Conservation (phyloP, 2,113 vertebrate species). For the Cisticola juncidis region DNA sequence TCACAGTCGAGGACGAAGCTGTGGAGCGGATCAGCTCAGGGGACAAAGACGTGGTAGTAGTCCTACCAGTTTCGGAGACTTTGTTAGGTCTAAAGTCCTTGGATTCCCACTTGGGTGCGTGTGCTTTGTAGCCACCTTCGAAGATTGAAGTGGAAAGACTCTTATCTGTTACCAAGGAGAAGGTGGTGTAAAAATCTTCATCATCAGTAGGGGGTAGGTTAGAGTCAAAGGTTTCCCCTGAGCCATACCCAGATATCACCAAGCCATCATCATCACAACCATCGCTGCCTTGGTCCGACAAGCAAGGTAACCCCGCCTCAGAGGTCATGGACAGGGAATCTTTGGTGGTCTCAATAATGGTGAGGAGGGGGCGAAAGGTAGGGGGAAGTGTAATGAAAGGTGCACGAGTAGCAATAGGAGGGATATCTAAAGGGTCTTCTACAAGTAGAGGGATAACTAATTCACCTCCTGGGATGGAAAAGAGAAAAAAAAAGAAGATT, state of each 20-base stretch:
- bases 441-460: slow-evolving; percentile 96
- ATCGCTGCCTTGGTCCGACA: slow-evolving; percentile 99
- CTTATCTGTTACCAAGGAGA: slow-evolving; percentile 99
- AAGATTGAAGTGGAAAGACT: slow-evolving; percentile 98
- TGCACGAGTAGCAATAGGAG: slow-evolving; percentile 93
- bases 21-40: slow-evolving; percentile 98
- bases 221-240: slow-evolving; percentile 99
- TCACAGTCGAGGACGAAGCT: slow-evolving; percentile 91
- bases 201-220: slow-evolving; percentile 99
- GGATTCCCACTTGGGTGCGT: slow-evolving; percentile 96
- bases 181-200: slow-evolving; percentile 99
- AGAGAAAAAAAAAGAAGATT: slow-evolving; percentile 71
- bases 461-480: slow-evolving; percentile 94
- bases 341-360: slow-evolving; percentile 99
- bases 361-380: slow-evolving; percentile 97
- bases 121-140: slow-evolving; percentile 99
- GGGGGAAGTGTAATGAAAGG: slow-evolving; percentile 96
- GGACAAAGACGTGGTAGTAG: slow-evolving; percentile 91
- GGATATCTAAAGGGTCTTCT: slow-evolving; percentile 97
- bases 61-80: slow-evolving; percentile 95
- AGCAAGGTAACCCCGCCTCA: slow-evolving; percentile 99
- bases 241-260: slow-evolving; percentile 99
- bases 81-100: slow-evolving; percentile 99
- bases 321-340: slow-evolving; percentile 99
- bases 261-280: slow-evolving; percentile 99